These are phyloP conservation scores for Entosphenus tridentatus DNA, from an alignment of 2,113 vertebrate species.

Conservation along the genomic window DNA sequence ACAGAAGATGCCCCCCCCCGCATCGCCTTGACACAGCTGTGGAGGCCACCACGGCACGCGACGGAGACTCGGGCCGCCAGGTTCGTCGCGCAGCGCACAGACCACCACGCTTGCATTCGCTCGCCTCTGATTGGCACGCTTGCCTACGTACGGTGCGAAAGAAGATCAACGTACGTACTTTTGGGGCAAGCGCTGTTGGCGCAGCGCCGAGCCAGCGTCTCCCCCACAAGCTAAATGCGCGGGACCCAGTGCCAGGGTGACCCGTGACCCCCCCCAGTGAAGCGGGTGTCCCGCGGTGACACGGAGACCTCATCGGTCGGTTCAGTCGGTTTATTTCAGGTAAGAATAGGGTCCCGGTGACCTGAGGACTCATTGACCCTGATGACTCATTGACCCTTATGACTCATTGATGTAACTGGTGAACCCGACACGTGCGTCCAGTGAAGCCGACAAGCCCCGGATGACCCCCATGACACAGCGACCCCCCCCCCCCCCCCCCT, in stretches of 20 bases:
- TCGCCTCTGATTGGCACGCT: not conserved
- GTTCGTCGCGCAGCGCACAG: not conserved
- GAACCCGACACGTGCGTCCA: not conserved
- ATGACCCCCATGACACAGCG: not conserved
- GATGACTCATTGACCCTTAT: not conserved
- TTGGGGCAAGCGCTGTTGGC: not conserved
- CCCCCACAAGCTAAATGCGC: too few species aligned
- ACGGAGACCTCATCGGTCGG: too few species aligned
- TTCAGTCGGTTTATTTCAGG: too few species aligned
- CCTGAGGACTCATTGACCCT: too few species aligned
- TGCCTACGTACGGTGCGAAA: slow-evolving; percentile 7
- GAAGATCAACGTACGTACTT: not conserved
- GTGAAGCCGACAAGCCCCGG: not conserved
- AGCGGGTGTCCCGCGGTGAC: too few species aligned
- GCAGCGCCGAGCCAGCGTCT: too few species aligned
- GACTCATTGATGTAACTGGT: not conserved
- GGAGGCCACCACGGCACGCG: not conserved
- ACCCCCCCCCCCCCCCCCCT: not conserved
- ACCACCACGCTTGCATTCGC: not conserved
- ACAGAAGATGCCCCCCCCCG: not conserved
- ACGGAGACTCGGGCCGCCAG: not conserved
- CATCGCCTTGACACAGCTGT: too few species aligned
- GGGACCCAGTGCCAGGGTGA: too few species aligned
- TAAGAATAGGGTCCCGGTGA: too few species aligned
- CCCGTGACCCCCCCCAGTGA: too few species aligned